Conservation (phyloP, 2,888 invertebrate genomes). For the Drosophila borborema region DNA sequence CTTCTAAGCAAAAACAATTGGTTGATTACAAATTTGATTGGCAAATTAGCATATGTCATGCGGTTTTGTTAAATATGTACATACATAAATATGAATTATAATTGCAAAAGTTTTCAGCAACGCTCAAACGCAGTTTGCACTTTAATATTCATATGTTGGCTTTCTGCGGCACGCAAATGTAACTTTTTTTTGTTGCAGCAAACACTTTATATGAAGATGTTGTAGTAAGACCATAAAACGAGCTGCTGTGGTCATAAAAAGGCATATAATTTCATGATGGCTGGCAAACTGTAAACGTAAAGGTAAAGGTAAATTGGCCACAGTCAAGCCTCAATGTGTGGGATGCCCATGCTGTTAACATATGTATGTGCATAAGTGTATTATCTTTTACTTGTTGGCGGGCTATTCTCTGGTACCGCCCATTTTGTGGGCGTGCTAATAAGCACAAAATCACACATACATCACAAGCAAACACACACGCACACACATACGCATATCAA, state of each 20-base stretch:
- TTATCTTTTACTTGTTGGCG: slow-evolving; percentile 22
- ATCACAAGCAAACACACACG: slow-evolving; percentile 39
- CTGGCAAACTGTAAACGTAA: slow-evolving; percentile 23
- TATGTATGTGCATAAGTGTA: slow-evolving; percentile 21
- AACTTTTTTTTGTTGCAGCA: slow-evolving; percentile 18
- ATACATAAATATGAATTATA: neutral
- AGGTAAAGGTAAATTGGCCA: slow-evolving; percentile 23
- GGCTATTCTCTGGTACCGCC: slow-evolving; percentile 8
- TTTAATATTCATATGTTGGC: neutral
- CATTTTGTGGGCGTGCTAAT: slow-evolving; percentile 33
- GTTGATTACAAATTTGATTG: neutral
- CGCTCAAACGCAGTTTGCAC: slow-evolving; percentile 3
- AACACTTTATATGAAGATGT: slow-evolving; percentile 28
- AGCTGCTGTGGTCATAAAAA: slow-evolving; percentile 48
- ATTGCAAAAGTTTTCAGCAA: neutral
- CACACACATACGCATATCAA: slow-evolving; percentile 42
- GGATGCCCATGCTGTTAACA: neutral
- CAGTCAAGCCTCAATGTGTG: slow-evolving; percentile 32
- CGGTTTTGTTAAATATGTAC: neutral
- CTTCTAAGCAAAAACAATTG: neutral
- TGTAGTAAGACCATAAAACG: slow-evolving; percentile 27
- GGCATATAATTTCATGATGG: slow-evolving; percentile 26
- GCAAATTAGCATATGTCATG: neutral
- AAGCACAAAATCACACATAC: slow-evolving; percentile 53
- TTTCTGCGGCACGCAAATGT: neutral